Percentiles rank a stretch among this genome's conserved stretches.
Evolutionary conservation across 1,140 invertebrate genomes (phyloP).

Genomic region (Elymnias hypermnestra): DNA sequence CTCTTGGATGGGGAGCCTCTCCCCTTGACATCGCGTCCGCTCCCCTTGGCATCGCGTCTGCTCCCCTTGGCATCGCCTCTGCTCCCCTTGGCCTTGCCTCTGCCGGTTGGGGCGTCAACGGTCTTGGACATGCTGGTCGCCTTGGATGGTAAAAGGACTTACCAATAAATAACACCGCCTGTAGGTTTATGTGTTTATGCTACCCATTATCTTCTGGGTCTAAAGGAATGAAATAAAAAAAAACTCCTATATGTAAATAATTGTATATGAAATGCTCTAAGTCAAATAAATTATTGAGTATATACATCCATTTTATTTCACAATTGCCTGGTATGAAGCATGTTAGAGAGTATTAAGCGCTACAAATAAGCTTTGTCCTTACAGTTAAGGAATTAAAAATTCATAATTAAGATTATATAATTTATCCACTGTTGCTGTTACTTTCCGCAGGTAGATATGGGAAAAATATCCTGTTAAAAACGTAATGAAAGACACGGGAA

Average conservation of each 20-base stretch:
- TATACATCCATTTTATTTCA: too few relatives aligned
- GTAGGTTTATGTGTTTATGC: background rate
- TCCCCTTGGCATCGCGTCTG: conserved; percentile 5
- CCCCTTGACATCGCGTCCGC: conserved; percentile 15
- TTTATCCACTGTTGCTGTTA: too few relatives aligned
- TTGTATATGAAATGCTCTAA: background rate
- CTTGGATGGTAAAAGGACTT: conserved; percentile 18
- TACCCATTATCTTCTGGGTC: background rate
- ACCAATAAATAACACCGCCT: background rate
- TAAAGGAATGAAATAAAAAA: background rate
- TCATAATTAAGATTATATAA: too few relatives aligned
- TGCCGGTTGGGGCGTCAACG: conserved; percentile 6
- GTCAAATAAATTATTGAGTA: background rate
- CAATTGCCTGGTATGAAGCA: too few relatives aligned
- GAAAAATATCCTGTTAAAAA: too few relatives aligned
- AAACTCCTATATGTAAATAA: background rate
- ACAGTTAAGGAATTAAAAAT: too few relatives aligned
- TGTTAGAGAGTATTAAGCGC: too few relatives aligned
- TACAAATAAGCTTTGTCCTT: too few relatives aligned
- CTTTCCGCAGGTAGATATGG: too few relatives aligned
- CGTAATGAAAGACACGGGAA: too few relatives aligned
- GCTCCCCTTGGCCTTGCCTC: conserved; percentile 13
- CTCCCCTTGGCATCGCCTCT: background rate
- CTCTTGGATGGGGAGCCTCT: conserved; percentile 6
- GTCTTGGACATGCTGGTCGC: conserved; percentile 18